These are phyloP conservation scores for Holocentrus rufus DNA, from an alignment of 2,797 vertebrate species.

Conservation along the genomic window DNA sequence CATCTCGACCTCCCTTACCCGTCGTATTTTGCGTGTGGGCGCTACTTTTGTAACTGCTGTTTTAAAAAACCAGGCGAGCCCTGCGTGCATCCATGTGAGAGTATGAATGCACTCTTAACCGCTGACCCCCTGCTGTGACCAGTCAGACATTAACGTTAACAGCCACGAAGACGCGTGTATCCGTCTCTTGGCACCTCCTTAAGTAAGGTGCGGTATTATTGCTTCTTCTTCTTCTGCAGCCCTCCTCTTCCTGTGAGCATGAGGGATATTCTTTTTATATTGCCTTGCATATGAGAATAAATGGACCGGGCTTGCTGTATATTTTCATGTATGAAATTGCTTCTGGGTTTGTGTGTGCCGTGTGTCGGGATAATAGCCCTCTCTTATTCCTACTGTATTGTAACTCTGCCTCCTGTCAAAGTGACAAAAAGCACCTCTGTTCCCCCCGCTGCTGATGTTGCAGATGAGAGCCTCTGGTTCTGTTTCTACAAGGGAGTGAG, in stretches of 20 bases:
- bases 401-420: slow-evolving; percentile 65
- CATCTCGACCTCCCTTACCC: not conserved
- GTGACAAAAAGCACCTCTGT: slow-evolving; percentile 70
- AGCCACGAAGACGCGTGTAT: not conserved
- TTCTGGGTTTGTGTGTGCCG: slow-evolving; percentile 24
- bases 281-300: slow-evolving; percentile 45
- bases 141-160: slow-evolving; percentile 21
- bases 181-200: slow-evolving; percentile 19
- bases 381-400: slow-evolving; percentile 53
- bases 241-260: slow-evolving; percentile 12
- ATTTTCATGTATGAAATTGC: slow-evolving; percentile 63
- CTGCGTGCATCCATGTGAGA: slow-evolving; percentile 6
- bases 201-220: not conserved
- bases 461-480: slow-evolving; percentile 69
- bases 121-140: slow-evolving; percentile 42
- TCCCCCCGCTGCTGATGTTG: slow-evolving; percentile 71
- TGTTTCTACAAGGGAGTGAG: slow-evolving; percentile 59
- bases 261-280: slow-evolving; percentile 21
- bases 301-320: slow-evolving; percentile 46
- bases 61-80: slow-evolving; percentile 3
- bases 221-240: slow-evolving; percentile 11
- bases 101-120: slow-evolving; percentile 10
- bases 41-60: not conserved
- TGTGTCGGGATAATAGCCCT: slow-evolving; percentile 52
- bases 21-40: not conserved